These are phyloP conservation scores for Ochropleura plecta DNA, from an alignment of 2,888 invertebrate genomes.

Conservation along the genomic window DNA sequence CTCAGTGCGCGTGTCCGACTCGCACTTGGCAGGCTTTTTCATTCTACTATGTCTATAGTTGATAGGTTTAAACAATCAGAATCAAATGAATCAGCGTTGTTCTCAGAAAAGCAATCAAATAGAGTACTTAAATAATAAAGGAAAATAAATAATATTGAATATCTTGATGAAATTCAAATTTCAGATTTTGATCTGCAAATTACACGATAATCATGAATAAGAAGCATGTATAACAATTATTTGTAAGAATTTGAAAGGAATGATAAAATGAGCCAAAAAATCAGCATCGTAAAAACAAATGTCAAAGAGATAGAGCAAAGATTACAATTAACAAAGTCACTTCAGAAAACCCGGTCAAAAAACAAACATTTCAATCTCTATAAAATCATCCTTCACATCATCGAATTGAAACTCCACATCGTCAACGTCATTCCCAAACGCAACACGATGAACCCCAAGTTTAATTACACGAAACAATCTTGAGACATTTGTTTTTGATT, in stretches of 20 bases:
- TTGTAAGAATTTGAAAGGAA: background rate
- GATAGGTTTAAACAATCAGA: conserved; percentile 18
- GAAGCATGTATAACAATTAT: background rate
- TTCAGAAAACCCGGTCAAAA: background rate
- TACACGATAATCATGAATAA: background rate
- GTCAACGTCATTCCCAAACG: conserved; percentile 42
- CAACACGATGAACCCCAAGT: conserved; percentile 48
- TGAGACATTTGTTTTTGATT: conserved; percentile 70
- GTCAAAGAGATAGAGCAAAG: background rate
- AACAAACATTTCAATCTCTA: background rate
- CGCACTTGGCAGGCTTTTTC: conserved; percentile 1
- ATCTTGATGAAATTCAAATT: background rate
- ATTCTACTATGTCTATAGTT: conserved; percentile 1
- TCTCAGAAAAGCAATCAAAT: background rate
- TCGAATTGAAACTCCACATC: conserved; percentile 22
- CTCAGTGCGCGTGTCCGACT: too few relatives aligned
- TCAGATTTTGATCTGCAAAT: background rate
- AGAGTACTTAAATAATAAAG: background rate
- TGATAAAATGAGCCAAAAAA: background rate
- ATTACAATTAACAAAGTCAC: background rate
- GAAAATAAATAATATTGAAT: background rate
- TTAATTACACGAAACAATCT: conserved; percentile 62
- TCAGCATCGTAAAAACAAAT: too few relatives aligned
- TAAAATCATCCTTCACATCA: conserved; percentile 8
- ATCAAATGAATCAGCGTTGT: background rate